Base-by-base conservation (phyloP, 2,888 invertebrate genomes). In the Drosophila colorata region DNA sequence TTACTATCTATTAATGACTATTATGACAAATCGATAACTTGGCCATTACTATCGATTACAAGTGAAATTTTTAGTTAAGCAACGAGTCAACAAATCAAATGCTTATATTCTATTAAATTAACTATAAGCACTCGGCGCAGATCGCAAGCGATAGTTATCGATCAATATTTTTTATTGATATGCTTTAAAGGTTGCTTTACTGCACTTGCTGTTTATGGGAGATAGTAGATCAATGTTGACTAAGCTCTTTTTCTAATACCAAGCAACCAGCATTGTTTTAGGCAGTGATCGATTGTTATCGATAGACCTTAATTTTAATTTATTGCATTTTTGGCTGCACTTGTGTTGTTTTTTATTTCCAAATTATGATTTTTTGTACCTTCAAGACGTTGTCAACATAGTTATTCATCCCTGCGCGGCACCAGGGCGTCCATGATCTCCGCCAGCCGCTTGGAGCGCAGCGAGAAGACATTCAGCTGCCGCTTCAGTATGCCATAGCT, bases 401-500 rank as follows among this genome's bases (percentile, higher is more conserved):
- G 20, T 4, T n/a, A 13, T 6, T 40, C 13, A 4, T 4, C 8
- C 16, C n/a, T 9, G 16, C 13, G 40, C 4, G 59, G 48, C 1
- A 13, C 44, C 35, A 80, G 35, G 1, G 3, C 33, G 0, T 58
- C 31, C 52, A 78, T 35, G 14, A 85, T 53, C 31, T 65, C 33
- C 20, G 48, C 52, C 1, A 81, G 47, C 2, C 66, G 69, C 47
- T 63, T 65, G n/a, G 53, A 40, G 6, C 82, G 69, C 38, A 84
- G 25, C 0, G 47, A 38, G 43, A 57, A 69, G 0, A 44, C 40
- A 31, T 80, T 25, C 28, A 40, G 9, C 31, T 67, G 68, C 0
- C 80, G 74, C 46, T 47, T 69, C 2, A 87, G 49, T n/a, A 81
- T 69, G 28, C 87, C 84, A 23, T 77, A 86, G 37, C 60, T 46